Percentiles rank a stretch among this genome's conserved stretches.
Conservation (phyloP, 1,140 invertebrate species). For the Ditylenchus dipsaci region DNA sequence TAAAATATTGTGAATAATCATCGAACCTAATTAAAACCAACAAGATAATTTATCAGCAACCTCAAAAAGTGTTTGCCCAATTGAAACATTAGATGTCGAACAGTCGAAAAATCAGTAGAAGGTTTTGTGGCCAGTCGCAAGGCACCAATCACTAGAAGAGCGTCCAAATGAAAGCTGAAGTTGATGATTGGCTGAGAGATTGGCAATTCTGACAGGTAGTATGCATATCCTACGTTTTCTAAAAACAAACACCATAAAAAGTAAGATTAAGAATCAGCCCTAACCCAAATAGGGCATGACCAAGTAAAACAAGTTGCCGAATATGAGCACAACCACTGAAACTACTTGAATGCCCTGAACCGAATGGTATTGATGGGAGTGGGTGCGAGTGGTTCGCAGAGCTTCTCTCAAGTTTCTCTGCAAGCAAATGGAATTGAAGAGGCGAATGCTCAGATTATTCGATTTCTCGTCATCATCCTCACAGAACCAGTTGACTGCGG, state of each 20-base stretch:
- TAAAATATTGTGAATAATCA: no score
- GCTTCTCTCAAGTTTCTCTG: constrained; percentile 32
- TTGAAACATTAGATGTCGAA: not conserved
- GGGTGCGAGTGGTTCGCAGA: constrained; percentile 35
- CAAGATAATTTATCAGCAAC: constrained; percentile 6
- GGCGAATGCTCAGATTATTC: not conserved
- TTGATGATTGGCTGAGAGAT: constrained; percentile 36
- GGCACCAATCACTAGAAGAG: constrained; percentile 28
- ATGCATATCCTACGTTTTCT: constrained; percentile 40
- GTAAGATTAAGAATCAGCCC: no score
- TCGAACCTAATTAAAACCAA: no score
- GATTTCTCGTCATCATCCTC: not conserved
- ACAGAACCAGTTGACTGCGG: not conserved
- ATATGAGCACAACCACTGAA: constrained; percentile 33
- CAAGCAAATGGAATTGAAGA: constrained; percentile 20
- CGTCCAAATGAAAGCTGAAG: constrained; percentile 35
- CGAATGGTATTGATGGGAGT: constrained; percentile 22
- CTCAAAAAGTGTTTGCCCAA: constrained; percentile 1
- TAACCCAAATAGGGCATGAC: constrained; percentile 44
- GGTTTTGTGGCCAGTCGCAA: constrained; percentile 31
- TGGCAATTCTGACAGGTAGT: constrained; percentile 16
- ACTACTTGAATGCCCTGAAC: constrained; percentile 35
- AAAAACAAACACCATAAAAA: not conserved
- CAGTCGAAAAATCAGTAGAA: not conserved
- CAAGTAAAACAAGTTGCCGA: constrained; percentile 33